These are phyloP conservation scores for Allobates femoralis DNA, from an alignment of 2,797 vertebrate species.

Conservation along the genomic window DNA sequence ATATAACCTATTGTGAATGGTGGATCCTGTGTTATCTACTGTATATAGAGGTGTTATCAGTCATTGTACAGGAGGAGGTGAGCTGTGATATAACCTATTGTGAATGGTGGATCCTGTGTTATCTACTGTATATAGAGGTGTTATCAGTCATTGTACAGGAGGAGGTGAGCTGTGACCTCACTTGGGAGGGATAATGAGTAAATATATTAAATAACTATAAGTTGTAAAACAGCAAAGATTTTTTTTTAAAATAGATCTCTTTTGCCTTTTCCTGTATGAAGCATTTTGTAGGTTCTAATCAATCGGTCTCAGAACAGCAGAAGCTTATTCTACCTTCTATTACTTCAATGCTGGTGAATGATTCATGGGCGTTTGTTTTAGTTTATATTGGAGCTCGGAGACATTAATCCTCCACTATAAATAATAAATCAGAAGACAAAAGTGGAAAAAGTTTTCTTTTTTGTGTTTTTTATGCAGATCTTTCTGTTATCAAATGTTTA, in stretches of 20 bases:
- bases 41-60: too few species aligned
- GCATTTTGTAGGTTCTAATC: slow-evolving; percentile 35
- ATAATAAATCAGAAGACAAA: slow-evolving; percentile 39
- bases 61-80: too few species aligned
- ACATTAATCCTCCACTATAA: slow-evolving; percentile 41
- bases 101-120: too few species aligned
- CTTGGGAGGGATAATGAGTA: background rate
- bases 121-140: too few species aligned
- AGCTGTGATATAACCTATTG: too few species aligned
- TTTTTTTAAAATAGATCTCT: slow-evolving; percentile 22
- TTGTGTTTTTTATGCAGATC: background rate
- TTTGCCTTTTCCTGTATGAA: slow-evolving; percentile 26
- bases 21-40: too few species aligned
- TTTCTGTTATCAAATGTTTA: background rate
- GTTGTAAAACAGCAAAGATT: background rate
- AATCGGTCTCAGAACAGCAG: slow-evolving; percentile 19
- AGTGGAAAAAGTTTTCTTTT: background rate
- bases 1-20: too few species aligned
- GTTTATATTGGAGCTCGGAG: slow-evolving; percentile 25
- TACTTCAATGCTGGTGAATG: slow-evolving; percentile 49
- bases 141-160: too few species aligned
- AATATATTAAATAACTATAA: background rate
- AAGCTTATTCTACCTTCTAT: background rate
- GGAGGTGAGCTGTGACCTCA: too few species aligned
- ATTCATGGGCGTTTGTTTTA: slow-evolving; percentile 43